A percentile compares a stretch with the other conserved stretches of the same genome.
Evolutionary conservation across 2,888 invertebrate genomes (phyloP).

Genomic region (Gnatocerus cornutus): DNA sequence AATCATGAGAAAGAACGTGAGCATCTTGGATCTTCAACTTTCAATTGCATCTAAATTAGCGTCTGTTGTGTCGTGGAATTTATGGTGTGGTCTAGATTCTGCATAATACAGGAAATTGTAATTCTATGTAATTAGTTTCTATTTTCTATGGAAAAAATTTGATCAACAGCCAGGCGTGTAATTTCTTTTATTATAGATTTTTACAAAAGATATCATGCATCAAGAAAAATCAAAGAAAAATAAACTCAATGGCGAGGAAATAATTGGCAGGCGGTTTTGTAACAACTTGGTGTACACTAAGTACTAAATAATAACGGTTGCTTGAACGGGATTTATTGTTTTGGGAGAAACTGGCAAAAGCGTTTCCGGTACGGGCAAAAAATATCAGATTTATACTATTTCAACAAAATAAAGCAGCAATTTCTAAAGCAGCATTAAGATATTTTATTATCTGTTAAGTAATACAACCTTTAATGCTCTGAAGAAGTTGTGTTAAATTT

Average conservation of each 20-base stretch:
- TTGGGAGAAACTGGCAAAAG: constrained; percentile 12
- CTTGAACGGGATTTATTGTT: constrained; percentile 18
- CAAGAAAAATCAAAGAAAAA: neutral
- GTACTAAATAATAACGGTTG: constrained; percentile 21
- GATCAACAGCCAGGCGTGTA: neutral
- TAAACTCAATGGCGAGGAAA: constrained; percentile 32
- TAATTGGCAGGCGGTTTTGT: constrained; percentile 27
- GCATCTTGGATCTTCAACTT: constrained; percentile 28
- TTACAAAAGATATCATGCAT: constrained; percentile 12
- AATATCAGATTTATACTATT: neutral
- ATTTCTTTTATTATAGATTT: constrained; percentile 16
- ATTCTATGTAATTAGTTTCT: constrained; percentile 19
- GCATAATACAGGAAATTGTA: constrained; percentile 17
- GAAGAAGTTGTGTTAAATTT: constrained; percentile 2
- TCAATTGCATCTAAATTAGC: constrained; percentile 24
- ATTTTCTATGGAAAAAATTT: constrained; percentile 11
- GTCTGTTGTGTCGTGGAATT: constrained; percentile 7
- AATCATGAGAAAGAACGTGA: constrained; percentile 33
- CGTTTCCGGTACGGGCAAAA: constrained; percentile 15
- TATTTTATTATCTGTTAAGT: neutral
- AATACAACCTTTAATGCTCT: constrained; percentile 14
- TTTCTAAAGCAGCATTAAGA: no score
- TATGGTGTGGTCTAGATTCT: constrained; percentile 7
- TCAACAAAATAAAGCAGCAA: no score
- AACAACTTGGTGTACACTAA: constrained; percentile 16